Conservation (phyloP, 2,113 vertebrate genomes). For the Cyprinodon tularosa region DNA sequence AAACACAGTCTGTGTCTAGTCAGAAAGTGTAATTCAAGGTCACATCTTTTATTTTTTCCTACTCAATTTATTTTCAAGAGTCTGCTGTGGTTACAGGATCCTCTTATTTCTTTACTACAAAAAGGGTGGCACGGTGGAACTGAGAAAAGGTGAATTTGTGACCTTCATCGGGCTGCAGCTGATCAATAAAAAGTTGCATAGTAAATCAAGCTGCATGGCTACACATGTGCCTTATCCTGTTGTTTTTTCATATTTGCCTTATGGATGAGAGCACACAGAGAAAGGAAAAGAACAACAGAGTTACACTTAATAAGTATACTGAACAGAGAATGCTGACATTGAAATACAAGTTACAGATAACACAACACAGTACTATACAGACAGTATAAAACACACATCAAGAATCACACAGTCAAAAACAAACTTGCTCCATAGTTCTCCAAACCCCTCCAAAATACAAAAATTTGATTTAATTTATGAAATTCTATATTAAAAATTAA, state of each 20-base stretch:
- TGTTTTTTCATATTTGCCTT: not conserved
- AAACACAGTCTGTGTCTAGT: constrained; percentile 13
- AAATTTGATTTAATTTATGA: too few relatives aligned
- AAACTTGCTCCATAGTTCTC: too few relatives aligned
- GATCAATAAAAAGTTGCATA: constrained; percentile 8
- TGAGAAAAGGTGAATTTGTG: constrained; percentile 3
- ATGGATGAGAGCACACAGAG: not conserved
- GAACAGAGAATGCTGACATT: not conserved
- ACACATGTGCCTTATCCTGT: not conserved
- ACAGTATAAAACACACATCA: too few relatives aligned
- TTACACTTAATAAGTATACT: not conserved
- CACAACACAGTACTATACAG: too few relatives aligned
- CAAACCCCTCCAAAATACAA: too few relatives aligned
- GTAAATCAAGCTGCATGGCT: constrained; percentile 3
- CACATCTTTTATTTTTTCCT: constrained; percentile 7
- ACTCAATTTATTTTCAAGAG: constrained; percentile 7
- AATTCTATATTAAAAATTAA: too few relatives aligned
- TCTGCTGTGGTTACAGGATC: constrained; percentile 1
- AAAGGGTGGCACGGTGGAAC: not conserved
- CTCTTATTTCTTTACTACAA: constrained; percentile 1
- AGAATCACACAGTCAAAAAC: too few relatives aligned
- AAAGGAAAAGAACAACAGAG: not conserved
- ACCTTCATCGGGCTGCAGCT: constrained; percentile 22
- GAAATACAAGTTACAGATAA: too few relatives aligned
- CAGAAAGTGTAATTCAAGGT: constrained; percentile 27